Percentiles rank a stretch among this genome's conserved stretches.
Conservation (phyloP, 2,888 invertebrate species). For the Octonoba sinensis region DNA sequence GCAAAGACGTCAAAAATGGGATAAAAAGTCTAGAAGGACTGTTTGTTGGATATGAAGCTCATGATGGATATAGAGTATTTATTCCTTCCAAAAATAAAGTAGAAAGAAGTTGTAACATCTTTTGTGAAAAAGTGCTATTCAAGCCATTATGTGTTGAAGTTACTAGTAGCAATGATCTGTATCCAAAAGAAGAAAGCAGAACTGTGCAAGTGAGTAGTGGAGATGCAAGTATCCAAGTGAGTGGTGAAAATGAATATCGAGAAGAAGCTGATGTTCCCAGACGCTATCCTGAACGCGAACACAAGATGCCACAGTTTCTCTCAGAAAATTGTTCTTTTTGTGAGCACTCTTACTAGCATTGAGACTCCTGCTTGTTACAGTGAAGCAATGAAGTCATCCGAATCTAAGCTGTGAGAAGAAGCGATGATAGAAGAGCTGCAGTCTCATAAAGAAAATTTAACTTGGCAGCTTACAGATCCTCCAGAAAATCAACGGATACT, state of each 20-base stretch:
- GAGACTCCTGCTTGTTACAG: not conserved
- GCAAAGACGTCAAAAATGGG: slow-evolving; percentile 32
- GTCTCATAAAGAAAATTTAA: not conserved
- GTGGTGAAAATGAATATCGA: not conserved
- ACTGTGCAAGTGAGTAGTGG: not conserved
- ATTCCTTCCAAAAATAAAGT: not conserved
- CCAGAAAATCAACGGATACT: not conserved
- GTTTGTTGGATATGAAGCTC: slow-evolving; percentile 37
- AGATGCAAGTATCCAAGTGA: not conserved
- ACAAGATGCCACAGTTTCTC: no score
- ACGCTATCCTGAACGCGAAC: not conserved
- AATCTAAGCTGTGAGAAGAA: not conserved
- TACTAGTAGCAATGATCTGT: no score
- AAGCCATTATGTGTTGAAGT: no score
- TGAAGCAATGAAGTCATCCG: not conserved
- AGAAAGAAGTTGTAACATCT: not conserved
- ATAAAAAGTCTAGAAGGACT: slow-evolving; percentile 17
- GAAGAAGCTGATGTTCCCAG: not conserved
- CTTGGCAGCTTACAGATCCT: not conserved
- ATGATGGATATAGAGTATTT: slow-evolving; percentile 26
- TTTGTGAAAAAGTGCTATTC: not conserved
- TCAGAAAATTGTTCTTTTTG: no score
- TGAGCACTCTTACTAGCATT: not conserved
- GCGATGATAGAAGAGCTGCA: slow-evolving; percentile 17
- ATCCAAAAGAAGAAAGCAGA: not conserved